A percentile compares a stretch with the other conserved stretches of the same genome.
Evolutionary conservation across 2,797 vertebrate genomes (phyloP).

Genomic region (Mus caroli): DNA sequence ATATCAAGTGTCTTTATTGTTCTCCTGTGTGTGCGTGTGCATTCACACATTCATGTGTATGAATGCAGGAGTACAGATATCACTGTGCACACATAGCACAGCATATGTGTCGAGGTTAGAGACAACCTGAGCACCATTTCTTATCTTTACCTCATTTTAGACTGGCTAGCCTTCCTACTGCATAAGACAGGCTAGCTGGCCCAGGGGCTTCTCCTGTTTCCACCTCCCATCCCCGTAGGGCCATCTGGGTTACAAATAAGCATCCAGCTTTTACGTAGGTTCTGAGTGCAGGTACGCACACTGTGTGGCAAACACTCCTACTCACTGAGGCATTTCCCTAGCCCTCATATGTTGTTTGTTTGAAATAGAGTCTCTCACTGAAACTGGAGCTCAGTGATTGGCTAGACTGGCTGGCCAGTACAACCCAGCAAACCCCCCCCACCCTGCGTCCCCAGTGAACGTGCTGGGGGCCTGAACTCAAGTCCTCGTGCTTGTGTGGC

Average conservation of each 20-base stretch:
- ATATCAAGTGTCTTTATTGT: neutral
- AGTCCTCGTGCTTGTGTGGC: neutral
- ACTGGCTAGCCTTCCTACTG: neutral
- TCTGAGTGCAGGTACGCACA: neutral
- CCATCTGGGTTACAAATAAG: neutral
- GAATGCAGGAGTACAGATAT: neutral
- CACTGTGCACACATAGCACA: neutral
- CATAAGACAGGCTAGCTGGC: neutral
- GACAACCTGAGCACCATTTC: neutral
- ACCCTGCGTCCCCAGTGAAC: neutral
- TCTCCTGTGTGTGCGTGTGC: neutral
- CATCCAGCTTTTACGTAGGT: neutral
- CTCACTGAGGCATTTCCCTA: neutral
- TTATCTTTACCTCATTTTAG: neutral
- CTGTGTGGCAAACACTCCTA: neutral
- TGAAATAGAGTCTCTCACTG: neutral
- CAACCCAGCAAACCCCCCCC: neutral
- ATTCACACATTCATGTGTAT: neutral
- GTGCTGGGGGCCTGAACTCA: neutral
- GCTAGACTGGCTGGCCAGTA: neutral
- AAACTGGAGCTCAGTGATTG: neutral
- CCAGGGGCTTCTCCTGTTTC: neutral
- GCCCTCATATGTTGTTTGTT: neutral
- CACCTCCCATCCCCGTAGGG: neutral
- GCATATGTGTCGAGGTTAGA: neutral